phyloP scores from a whole-genome alignment of 2,113 vertebrate genomes.

The Cottus gobio region DNA sequence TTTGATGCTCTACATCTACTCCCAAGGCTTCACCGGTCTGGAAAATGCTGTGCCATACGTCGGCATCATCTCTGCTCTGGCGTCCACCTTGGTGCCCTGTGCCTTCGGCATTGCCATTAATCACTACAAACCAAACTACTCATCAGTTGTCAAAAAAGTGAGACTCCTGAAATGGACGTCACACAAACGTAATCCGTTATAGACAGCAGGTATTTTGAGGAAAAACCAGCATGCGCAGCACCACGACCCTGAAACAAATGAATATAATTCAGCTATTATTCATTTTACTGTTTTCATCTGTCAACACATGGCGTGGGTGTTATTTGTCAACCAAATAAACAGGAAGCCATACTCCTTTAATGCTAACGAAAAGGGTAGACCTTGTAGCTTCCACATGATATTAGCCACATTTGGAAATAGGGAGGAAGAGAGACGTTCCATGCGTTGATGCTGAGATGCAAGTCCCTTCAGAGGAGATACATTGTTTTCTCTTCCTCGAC shows the following conservation, averaged over 20 bases:
- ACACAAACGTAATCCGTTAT: neutral
- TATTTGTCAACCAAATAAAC: neutral
- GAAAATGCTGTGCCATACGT: slow-evolving; percentile 84
- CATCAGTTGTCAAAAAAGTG: slow-evolving; percentile 83
- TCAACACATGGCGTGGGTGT: neutral
- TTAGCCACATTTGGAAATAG: neutral
- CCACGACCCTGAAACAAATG: neutral
- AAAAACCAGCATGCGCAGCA: neutral
- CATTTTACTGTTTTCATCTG: neutral
- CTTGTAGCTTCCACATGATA: neutral
- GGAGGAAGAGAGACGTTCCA: neutral
- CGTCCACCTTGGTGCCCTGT: slow-evolving; percentile 84
- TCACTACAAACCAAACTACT: slow-evolving; percentile 84
- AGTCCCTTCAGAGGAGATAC: too few species aligned
- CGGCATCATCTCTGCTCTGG: slow-evolving; percentile 79
- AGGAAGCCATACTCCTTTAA: neutral
- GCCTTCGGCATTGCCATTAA: slow-evolving; percentile 84
- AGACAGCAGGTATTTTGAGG: neutral
- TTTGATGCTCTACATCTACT: slow-evolving; percentile 86
- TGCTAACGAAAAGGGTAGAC: neutral
- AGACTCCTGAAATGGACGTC: slow-evolving; percentile 14
- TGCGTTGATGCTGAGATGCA: neutral
- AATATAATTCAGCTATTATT: neutral
- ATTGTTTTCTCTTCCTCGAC: slow-evolving; percentile 5
- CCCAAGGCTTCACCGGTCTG: slow-evolving; percentile 79